phyloP scores from a whole-genome alignment of 2,888 invertebrate species.

The Lycophotia porphyrea region DNA sequence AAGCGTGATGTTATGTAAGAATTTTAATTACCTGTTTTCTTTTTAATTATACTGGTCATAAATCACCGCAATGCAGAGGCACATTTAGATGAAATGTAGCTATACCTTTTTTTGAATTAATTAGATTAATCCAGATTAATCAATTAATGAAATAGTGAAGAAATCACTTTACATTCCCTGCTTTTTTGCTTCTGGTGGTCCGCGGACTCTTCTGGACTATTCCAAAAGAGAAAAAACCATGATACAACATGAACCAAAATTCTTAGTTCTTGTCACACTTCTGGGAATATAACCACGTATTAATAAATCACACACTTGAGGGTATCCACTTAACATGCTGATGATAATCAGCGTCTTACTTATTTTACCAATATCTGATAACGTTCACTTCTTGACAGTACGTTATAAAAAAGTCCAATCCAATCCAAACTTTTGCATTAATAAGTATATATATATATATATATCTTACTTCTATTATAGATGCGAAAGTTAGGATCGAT shows the following conservation, averaged over 20 bases:
- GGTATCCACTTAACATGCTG: background rate
- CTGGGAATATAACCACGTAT: background rate
- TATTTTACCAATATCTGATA: background rate
- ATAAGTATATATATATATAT: too few species aligned
- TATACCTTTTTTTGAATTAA: background rate
- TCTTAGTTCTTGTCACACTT: background rate
- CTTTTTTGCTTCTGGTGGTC: background rate
- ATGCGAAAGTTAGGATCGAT: too few species aligned
- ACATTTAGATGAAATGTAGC: background rate
- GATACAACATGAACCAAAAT: too few species aligned
- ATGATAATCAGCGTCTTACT: background rate
- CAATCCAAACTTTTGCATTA: too few species aligned
- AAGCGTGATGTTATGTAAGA: too few species aligned
- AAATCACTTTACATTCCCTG: background rate
- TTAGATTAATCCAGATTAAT: background rate
- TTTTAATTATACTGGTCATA: background rate
- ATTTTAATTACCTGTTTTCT: background rate
- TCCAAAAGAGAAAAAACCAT: background rate
- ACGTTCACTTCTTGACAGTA: background rate
- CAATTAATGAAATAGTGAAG: background rate
- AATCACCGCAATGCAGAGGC: conserved; percentile 3
- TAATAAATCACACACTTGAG: conserved; percentile 21
- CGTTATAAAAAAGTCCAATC: too few species aligned
- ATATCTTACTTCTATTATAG: too few species aligned
- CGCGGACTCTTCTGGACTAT: background rate